phyloP scores from a whole-genome alignment of 2,888 invertebrate genomes.

The Latrodectus hesperus region DNA sequence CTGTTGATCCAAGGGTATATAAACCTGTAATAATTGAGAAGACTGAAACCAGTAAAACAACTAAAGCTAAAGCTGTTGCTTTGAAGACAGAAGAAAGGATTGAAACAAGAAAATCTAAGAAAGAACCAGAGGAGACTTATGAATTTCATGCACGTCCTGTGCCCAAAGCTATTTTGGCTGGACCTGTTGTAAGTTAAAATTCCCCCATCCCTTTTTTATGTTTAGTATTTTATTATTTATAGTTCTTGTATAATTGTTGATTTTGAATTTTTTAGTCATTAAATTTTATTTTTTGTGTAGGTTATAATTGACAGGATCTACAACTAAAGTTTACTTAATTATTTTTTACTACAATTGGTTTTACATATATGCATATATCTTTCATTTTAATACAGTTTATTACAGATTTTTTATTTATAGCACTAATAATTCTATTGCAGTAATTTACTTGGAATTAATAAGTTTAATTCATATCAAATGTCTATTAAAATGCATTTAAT shows the following conservation, averaged over 20 bases:
- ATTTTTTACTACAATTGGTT: too few species aligned
- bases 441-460: too few species aligned
- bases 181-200: slow-evolving; percentile 73
- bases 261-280: too few species aligned
- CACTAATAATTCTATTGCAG: too few species aligned
- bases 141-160: slow-evolving; percentile 80
- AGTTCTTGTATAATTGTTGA: background rate
- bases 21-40: slow-evolving; percentile 77
- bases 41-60: slow-evolving; percentile 78
- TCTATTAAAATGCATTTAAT: too few species aligned
- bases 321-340: too few species aligned
- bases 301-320: too few species aligned
- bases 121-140: slow-evolving; percentile 64
- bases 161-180: slow-evolving; percentile 78
- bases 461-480: too few species aligned
- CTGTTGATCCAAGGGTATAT: slow-evolving; percentile 80
- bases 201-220: background rate
- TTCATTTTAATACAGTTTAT: too few species aligned
- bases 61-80: slow-evolving; percentile 81
- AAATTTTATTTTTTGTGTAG: too few species aligned
- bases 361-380: too few species aligned
- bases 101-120: slow-evolving; percentile 71
- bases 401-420: too few species aligned
- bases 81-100: slow-evolving; percentile 77
- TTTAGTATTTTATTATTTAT: background rate